Conservation (phyloP, 2,888 invertebrate genomes). For the Charanyca ferruginea region DNA sequence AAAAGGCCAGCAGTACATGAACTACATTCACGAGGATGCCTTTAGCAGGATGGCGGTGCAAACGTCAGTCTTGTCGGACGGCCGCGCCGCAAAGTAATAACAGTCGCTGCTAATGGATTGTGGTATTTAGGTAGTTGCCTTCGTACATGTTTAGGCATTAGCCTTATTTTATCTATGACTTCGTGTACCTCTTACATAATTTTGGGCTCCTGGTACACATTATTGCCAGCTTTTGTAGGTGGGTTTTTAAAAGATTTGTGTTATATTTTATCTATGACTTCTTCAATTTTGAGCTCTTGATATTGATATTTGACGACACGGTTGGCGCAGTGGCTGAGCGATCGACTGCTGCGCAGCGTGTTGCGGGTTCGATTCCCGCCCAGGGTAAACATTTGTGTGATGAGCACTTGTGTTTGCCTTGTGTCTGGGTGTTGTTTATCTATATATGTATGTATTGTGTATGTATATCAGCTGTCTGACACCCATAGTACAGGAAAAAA, state of each 20-base stretch:
- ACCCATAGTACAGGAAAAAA: too few relatives aligned
- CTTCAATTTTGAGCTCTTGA: too few relatives aligned
- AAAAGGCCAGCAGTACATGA: conserved; percentile 55
- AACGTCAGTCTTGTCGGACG: conserved; percentile 73
- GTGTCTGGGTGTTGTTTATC: too few relatives aligned
- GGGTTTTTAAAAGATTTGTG: background rate
- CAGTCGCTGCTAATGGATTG: conserved; percentile 81
- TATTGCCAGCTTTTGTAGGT: background rate
- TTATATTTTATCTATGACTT: background rate
- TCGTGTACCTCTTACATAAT: conserved; percentile 28
- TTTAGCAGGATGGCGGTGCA: conserved; percentile 73
- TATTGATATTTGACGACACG: too few relatives aligned
- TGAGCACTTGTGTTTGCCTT: too few relatives aligned
- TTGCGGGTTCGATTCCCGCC: too few relatives aligned
- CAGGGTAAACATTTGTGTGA: too few relatives aligned
- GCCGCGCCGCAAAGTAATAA: conserved; percentile 76
- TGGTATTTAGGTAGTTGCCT: conserved; percentile 67
- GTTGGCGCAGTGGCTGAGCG: too few relatives aligned
- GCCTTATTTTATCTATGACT: conserved; percentile 56
- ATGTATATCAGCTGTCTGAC: too few relatives aligned
- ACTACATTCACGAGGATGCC: conserved; percentile 62
- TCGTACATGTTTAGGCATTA: conserved; percentile 59
- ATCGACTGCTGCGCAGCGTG: too few relatives aligned
- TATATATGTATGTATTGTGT: too few relatives aligned
- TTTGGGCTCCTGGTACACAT: conserved; percentile 15